A percentile compares a stretch with the other conserved stretches of the same genome.
Evolutionary conservation across 2,797 vertebrate species (phyloP).

Genomic region (Alouatta caraya): DNA sequence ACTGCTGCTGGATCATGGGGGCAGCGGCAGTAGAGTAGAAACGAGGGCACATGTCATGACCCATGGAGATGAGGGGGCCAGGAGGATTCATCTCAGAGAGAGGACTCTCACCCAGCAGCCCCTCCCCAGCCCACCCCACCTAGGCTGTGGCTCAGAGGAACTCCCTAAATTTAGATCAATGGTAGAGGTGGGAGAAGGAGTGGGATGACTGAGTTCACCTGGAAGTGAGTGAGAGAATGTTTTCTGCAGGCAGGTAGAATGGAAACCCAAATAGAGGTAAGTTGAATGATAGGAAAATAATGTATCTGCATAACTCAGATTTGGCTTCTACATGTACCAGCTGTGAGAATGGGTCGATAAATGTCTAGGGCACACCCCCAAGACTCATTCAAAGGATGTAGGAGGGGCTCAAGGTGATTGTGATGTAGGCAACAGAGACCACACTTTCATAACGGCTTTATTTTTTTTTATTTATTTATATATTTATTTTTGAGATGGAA

Average conservation of each 20-base stretch:
- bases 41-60: neutral
- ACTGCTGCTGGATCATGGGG: neutral
- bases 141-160: neutral
- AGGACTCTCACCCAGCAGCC: neutral
- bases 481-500: too few species aligned
- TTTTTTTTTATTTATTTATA: neutral
- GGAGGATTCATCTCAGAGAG: neutral
- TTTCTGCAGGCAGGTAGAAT: neutral
- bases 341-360: neutral
- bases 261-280: neutral
- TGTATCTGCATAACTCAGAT: neutral
- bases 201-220: neutral
- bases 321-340: neutral
- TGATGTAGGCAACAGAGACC: neutral
- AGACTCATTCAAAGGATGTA: neutral
- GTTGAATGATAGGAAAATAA: neutral
- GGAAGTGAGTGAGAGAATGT: constrained; percentile 37
- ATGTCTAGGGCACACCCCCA: neutral
- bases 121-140: neutral
- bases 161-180: constrained; percentile 35
- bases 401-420: neutral
- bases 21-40: neutral
- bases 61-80: neutral
- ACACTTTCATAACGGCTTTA: neutral
- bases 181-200: neutral